Conservation (phyloP, 2,888 invertebrate genomes). For the Phengaris alcon region DNA sequence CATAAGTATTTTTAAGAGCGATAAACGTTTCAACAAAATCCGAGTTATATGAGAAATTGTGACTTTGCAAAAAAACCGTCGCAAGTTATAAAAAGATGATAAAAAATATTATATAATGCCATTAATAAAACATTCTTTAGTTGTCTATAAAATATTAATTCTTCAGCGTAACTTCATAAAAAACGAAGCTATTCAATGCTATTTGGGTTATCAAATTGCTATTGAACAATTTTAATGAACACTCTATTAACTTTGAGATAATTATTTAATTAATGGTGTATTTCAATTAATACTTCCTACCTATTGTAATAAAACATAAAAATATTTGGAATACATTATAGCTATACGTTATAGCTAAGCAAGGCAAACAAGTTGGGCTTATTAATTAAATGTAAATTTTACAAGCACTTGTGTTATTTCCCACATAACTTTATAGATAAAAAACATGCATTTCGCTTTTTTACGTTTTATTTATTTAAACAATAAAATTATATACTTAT, state of each 20-base stretch:
- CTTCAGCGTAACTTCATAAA: not conserved
- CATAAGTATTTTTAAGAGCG: not conserved
- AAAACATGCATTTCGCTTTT: not conserved
- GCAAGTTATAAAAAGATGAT: not conserved
- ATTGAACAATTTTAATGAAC: not conserved
- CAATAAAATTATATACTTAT: no score
- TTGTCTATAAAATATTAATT: not conserved
- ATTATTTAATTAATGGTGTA: not conserved
- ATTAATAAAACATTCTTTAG: not conserved
- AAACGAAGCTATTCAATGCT: not conserved
- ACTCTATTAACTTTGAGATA: not conserved
- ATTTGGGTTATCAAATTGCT: not conserved
- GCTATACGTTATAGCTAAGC: not conserved
- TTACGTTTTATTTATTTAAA: not conserved
- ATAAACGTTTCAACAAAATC: not conserved
- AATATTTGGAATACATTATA: not conserved
- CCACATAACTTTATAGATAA: slow-evolving; percentile 18
- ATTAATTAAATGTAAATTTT: slow-evolving; percentile 20
- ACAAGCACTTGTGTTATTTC: slow-evolving; percentile 9
- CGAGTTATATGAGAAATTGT: not conserved
- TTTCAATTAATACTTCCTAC: slow-evolving; percentile 8
- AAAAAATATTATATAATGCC: no score
- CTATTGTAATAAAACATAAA: slow-evolving; percentile 8
- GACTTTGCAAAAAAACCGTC: not conserved
- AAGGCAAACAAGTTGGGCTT: slow-evolving; percentile 12